phyloP scores from a whole-genome alignment of 1,140 invertebrate genomes.

The Littorina saxatilis region DNA sequence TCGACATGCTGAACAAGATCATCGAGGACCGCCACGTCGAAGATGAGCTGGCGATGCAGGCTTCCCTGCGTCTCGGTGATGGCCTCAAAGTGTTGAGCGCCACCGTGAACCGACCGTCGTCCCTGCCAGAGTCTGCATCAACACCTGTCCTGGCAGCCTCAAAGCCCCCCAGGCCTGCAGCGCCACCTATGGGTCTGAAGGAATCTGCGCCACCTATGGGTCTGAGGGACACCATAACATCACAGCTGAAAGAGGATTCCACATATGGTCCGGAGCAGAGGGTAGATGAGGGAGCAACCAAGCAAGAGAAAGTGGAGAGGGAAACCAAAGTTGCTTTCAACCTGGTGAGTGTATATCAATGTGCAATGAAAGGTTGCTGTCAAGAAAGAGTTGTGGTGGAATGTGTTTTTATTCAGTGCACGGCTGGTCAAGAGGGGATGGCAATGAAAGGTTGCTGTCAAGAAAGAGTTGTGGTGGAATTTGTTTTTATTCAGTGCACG shows the following conservation, averaged over 20 bases:
- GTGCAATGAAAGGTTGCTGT: too few species aligned
- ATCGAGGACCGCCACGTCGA: conserved; percentile 22
- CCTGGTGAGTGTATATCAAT: not conserved
- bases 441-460: too few species aligned
- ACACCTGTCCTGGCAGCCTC: not conserved
- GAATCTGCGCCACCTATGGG: not conserved
- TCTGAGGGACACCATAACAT: not conserved
- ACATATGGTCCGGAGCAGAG: not conserved
- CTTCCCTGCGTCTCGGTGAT: conserved; percentile 13
- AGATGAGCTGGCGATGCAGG: conserved; percentile 26
- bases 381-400: not conserved
- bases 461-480: too few species aligned
- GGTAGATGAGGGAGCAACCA: not conserved
- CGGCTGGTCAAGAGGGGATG: too few species aligned
- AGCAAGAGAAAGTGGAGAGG: not conserved
- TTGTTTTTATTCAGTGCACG: not conserved
- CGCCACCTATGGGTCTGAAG: not conserved
- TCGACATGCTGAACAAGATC: conserved; percentile 33
- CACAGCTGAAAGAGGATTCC: not conserved
- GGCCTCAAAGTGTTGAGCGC: not conserved
- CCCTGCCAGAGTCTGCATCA: not conserved
- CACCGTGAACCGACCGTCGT: too few species aligned
- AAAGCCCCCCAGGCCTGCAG: not conserved
- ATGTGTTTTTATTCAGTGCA: not conserved
- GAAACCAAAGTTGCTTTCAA: not conserved